phyloP scores from a whole-genome alignment of 2,797 vertebrate genomes.

The Molossus molossus region DNA sequence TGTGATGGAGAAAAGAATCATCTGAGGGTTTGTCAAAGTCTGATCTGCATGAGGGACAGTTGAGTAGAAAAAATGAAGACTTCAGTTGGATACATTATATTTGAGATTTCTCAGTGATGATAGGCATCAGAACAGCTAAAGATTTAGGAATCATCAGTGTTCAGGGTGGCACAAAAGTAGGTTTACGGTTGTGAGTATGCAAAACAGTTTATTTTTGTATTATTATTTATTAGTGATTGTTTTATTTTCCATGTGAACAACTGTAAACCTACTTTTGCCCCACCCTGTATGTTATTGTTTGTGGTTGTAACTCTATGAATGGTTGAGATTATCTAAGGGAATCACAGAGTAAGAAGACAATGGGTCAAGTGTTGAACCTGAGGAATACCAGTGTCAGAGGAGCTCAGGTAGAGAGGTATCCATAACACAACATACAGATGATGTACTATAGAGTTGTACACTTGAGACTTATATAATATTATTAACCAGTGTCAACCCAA shows the following conservation, averaged over 20 bases:
- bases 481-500: neutral
- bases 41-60: neutral
- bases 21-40: neutral
- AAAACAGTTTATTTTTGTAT: neutral
- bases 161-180: neutral
- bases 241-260: too few species aligned
- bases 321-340: neutral
- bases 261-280: neutral
- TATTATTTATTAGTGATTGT: too few species aligned
- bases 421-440: neutral
- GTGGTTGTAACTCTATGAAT: neutral
- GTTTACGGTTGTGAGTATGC: neutral
- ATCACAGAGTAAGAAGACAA: neutral
- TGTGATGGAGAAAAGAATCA: neutral
- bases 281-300: neutral
- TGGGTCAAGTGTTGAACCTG: neutral
- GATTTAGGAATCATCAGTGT: neutral
- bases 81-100: neutral
- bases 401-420: neutral
- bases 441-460: neutral
- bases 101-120: neutral
- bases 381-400: neutral
- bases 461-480: neutral
- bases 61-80: neutral
- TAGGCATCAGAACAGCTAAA: neutral